A percentile compares a stretch with the other conserved stretches of the same genome.
Evolutionary conservation across 2,797 vertebrate genomes (phyloP).

Genomic region (Semaprochilodus insignis): DNA sequence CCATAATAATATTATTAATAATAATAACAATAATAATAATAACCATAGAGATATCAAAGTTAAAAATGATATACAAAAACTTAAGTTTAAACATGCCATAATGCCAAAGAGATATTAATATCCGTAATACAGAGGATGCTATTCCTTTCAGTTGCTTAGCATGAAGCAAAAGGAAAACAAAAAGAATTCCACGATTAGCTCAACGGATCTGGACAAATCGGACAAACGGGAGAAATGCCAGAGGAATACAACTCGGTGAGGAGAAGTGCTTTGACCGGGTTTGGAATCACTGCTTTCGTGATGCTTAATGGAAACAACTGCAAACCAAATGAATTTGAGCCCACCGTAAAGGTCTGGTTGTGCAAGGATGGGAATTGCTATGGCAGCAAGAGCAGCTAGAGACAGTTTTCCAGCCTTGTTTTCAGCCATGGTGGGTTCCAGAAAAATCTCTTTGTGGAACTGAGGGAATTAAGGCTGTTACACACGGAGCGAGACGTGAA

Average conservation of each 20-base stretch:
- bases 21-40: neutral
- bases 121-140: slow-evolving; percentile 55
- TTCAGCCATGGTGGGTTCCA: neutral
- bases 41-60: slow-evolving; percentile 69
- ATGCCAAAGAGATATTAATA: slow-evolving; percentile 67
- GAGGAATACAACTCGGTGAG: slow-evolving; percentile 19
- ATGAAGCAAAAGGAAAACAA: slow-evolving; percentile 47
- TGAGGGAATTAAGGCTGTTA: no score
- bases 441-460: neutral
- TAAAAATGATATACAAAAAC: slow-evolving; percentile 74
- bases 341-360: slow-evolving; percentile 3
- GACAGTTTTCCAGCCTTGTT: neutral
- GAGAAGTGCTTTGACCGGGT: slow-evolving; percentile 11
- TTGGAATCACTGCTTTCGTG: neutral
- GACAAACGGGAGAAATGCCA: slow-evolving; percentile 2
- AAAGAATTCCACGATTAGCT: slow-evolving; percentile 32
- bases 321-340: neutral
- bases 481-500: no score
- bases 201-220: neutral
- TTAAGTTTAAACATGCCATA: slow-evolving; percentile 77
- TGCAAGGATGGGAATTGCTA: neutral
- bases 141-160: slow-evolving; percentile 53
- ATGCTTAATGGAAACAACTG: neutral
- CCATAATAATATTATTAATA: no score
- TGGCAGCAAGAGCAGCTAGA: neutral